A percentile compares a stretch with the other conserved stretches of the same genome.
Evolutionary conservation across 2,888 invertebrate species (phyloP).

Genomic region (Drosophila longiperda): DNA sequence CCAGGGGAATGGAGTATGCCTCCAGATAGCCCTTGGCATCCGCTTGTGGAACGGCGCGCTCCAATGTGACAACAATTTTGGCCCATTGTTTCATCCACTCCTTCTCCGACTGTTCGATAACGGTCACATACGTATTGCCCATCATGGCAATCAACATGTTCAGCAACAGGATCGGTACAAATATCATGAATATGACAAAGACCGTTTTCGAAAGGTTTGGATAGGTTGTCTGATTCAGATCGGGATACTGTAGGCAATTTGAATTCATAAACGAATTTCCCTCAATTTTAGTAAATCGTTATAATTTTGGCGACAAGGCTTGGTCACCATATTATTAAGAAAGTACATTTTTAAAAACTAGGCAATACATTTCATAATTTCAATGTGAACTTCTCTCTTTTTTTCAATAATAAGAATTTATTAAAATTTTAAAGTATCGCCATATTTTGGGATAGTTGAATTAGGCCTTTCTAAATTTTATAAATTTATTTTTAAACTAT

Average conservation of each 20-base stretch:
- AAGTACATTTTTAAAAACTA: too few relatives aligned
- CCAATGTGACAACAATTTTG: constrained; percentile 98
- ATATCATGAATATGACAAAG: constrained; percentile 99
- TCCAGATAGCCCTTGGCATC: constrained; percentile 96
- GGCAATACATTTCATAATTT: too few relatives aligned
- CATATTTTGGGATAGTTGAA: too few relatives aligned
- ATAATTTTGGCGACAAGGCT: too few relatives aligned
- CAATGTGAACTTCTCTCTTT: too few relatives aligned
- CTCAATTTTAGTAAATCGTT: too few relatives aligned
- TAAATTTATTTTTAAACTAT: too few relatives aligned
- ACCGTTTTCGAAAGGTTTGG: constrained; percentile 96
- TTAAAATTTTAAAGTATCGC: too few relatives aligned
- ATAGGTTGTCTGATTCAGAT: constrained; percentile 95
- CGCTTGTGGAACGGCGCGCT: constrained; percentile 95
- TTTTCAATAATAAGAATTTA: too few relatives aligned
- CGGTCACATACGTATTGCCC: constrained; percentile 99
- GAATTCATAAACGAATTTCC: too few relatives aligned
- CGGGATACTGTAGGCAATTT: constrained; percentile 91
- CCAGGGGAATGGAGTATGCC: constrained; percentile 97
- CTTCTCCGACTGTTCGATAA: constrained; percentile 99
- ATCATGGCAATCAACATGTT: constrained; percentile 99
- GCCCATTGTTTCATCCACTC: constrained; percentile 99
- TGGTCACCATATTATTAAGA: too few relatives aligned
- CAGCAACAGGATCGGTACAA: constrained; percentile 97
- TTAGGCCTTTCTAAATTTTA: too few relatives aligned